Evolutionary conservation across 2,888 invertebrate genomes (phyloP).

Genomic region (Dyspetes luteomarginatus): DNA sequence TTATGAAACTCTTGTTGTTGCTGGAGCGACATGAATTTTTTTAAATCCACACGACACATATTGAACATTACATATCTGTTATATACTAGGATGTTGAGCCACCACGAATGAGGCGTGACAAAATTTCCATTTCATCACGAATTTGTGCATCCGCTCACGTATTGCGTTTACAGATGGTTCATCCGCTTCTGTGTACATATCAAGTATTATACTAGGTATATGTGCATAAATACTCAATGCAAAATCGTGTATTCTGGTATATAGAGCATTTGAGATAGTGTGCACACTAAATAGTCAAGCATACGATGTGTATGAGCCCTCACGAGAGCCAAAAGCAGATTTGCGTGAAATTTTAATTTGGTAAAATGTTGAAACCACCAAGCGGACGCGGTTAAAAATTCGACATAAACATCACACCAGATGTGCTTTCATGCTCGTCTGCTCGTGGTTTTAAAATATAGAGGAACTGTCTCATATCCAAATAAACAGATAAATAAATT

Average conservation of each 20-base stretch:
- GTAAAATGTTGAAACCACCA: not conserved
- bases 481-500: no score
- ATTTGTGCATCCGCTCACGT: constrained; percentile 5
- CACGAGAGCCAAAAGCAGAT: not conserved
- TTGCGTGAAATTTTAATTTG: not conserved
- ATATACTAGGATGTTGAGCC: not conserved
- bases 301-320: not conserved
- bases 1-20: no score
- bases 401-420: no score
- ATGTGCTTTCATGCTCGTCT: no score
- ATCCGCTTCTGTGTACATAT: constrained; percentile 1
- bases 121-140: constrained; percentile 1
- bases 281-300: not conserved
- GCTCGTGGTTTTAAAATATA: no score
- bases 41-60: no score
- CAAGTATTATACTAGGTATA: not conserved
- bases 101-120: not conserved
- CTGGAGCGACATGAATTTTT: no score
- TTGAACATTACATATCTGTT: not conserved
- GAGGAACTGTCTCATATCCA: no score
- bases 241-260: not conserved
- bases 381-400: no score
- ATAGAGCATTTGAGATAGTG: not conserved
- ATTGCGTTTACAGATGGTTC: not conserved
- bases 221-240: constrained; percentile 17